These are phyloP conservation scores for Gobionotothen gibberifrons DNA, from an alignment of 2,797 vertebrate genomes.

Conservation along the genomic window DNA sequence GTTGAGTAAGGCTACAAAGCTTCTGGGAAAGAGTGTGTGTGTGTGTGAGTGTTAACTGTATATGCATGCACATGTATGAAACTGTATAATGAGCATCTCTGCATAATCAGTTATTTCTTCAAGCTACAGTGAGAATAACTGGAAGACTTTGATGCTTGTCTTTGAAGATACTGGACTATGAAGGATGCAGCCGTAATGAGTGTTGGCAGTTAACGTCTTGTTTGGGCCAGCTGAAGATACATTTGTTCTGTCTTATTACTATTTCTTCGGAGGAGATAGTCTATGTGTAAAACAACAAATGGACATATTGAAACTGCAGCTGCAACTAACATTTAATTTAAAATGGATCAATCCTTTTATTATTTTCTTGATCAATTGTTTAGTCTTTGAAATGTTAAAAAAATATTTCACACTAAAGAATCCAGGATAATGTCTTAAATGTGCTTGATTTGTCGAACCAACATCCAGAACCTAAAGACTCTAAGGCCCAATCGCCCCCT, in stretches of 20 bases:
- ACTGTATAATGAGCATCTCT: slow-evolving; percentile 30
- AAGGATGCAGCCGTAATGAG: not conserved
- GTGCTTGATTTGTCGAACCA: not conserved
- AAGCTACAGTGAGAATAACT: slow-evolving; percentile 26
- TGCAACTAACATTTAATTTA: not conserved
- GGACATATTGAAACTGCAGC: not conserved
- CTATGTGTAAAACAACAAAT: not conserved
- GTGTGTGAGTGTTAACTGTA: slow-evolving; percentile 10
- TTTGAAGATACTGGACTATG: slow-evolving; percentile 26
- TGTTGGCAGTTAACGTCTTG: slow-evolving; percentile 12
- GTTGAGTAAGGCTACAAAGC: not conserved
- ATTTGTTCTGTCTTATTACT: not conserved
- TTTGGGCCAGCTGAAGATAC: slow-evolving; percentile 9
- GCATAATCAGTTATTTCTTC: slow-evolving; percentile 27
- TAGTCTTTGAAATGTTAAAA: not conserved
- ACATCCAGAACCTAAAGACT: not conserved
- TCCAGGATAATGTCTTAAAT: not conserved
- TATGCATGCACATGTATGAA: slow-evolving; percentile 12
- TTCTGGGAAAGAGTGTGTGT: slow-evolving; percentile 8
- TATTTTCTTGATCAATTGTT: not conserved
- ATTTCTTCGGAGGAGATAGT: not conserved
- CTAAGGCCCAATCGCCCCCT: too few relatives aligned
- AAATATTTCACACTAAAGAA: not conserved
- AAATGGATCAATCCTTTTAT: not conserved
- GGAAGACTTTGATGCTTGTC: not conserved